Evolutionary conservation across 2,113 vertebrate genomes (phyloP).

Genomic region (Chloropsis hardwickii): DNA sequence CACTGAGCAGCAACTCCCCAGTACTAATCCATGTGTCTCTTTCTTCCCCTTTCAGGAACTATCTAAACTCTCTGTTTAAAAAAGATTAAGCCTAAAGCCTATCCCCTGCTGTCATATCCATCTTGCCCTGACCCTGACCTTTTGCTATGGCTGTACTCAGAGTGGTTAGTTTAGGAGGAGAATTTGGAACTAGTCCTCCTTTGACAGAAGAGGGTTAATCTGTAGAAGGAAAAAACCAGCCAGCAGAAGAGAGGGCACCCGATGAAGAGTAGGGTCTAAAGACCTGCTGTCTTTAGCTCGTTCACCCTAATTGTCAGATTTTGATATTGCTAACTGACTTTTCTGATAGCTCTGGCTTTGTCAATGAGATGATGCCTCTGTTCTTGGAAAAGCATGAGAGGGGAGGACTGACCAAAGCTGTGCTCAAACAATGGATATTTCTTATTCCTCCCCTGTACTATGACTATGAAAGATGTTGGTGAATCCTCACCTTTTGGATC

Average conservation of each 20-base stretch:
- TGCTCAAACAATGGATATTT: background rate
- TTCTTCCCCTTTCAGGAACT: background rate
- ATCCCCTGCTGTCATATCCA: fast-evolving
- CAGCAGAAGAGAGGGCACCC: fast-evolving
- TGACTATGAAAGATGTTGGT: background rate
- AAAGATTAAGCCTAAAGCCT: background rate
- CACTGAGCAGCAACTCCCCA: background rate
- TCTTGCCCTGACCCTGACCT: background rate
- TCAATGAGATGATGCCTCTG: background rate
- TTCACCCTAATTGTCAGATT: background rate
- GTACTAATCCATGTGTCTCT: background rate
- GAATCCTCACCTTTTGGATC: background rate
- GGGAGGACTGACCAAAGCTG: background rate
- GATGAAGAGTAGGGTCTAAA: fast-evolving
- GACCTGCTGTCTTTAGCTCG: background rate
- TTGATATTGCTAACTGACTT: background rate
- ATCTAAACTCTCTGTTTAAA: background rate
- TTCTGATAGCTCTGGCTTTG: background rate
- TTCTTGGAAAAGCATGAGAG: background rate
- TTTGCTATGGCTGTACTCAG: background rate
- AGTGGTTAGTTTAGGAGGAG: background rate
- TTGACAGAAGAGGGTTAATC: background rate
- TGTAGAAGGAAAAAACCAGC: background rate
- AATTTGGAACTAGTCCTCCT: background rate
- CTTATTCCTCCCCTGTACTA: background rate